Evolutionary conservation across 2,888 invertebrate species (phyloP), one percentile per base, ranked within the genome.

Genomic region (Microctonus hyperodae): DNA sequence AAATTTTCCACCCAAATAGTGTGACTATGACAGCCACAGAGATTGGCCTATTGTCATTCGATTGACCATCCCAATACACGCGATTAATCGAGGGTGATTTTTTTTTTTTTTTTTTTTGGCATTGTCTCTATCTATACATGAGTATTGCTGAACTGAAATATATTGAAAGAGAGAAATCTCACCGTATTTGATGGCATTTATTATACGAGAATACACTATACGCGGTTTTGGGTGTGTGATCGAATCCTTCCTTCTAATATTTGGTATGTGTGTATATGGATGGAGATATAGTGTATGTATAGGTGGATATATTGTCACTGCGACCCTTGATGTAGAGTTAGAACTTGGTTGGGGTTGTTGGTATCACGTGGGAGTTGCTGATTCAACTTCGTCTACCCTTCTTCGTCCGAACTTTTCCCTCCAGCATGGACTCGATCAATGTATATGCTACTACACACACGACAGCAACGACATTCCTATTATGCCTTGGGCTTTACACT

Each of bases 391-490:
- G 33, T 61, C n/a, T n/a, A 22, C 61, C 44, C 44, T 59, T 44
- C 25, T 31, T 55, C 44, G n/a, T 31, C 55, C 55, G n/a, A 55
- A 55, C 28, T n/a, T 55, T n/a, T 16, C 55, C 55, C 31, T n/a
- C 31, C 4, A 13, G 3, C 37, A 23, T 37, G 22, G 23, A 35
- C 57, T 64, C 64, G 57, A 64, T 58, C 64, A 64, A 31, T 50
- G 20, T 13, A 31, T 50, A 57, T 37, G 31, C 31, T 55, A 61
- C 25, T 23, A 37, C 31, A 23, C 44, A 28, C 22, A 25, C 25
- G 22, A 64, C 67, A 72, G 63, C 68, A 68, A 72, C 72, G 73
- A 72, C 73, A 71, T 72, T 72, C 69, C 73, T 72, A 73, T 72
- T 73, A 73, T 70, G 62, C 67, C 62, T 59, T 69, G 66, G 70